Conservation (phyloP, 1,140 invertebrate genomes). For the Magallana ariakensis region DNA sequence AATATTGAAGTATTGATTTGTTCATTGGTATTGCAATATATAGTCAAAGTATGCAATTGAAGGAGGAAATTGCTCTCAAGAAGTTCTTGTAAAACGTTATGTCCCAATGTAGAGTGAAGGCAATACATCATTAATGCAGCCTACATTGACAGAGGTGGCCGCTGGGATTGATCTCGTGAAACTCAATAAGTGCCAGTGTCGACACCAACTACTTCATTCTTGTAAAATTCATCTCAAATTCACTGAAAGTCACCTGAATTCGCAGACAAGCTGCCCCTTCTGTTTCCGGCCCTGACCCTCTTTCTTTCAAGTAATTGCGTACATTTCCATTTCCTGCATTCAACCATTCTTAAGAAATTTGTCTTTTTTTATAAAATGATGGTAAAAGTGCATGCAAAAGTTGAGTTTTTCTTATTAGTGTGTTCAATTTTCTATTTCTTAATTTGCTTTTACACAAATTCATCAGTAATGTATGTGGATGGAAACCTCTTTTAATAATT, state of each 20-base stretch:
- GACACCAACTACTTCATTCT: slow-evolving; percentile 32
- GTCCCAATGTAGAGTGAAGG: not conserved
- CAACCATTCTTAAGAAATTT: slow-evolving; percentile 1
- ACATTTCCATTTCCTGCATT: slow-evolving; percentile 36
- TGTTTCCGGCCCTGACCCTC: slow-evolving; percentile 24
- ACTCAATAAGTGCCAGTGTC: not conserved
- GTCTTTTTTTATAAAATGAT: slow-evolving; percentile 7
- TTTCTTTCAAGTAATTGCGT: slow-evolving; percentile 36
- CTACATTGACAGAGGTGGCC: slow-evolving; percentile 9
- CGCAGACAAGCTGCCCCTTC: slow-evolving; percentile 7
- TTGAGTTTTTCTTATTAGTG: no score
- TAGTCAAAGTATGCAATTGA: not conserved
- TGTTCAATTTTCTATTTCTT: no score
- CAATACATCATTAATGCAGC: not conserved
- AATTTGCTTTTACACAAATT: no score
- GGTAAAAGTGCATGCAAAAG: slow-evolving; percentile 3
- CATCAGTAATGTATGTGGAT: no score
- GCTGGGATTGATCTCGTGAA: slow-evolving; percentile 18
- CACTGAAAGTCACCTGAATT: slow-evolving; percentile 27
- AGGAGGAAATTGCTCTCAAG: slow-evolving; percentile 11
- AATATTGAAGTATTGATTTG: no score
- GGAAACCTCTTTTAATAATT: no score
- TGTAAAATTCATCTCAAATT: slow-evolving; percentile 37
- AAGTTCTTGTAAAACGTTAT: not conserved
- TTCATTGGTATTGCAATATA: no score